Conservation (phyloP, 2,113 vertebrate species). For the Myotis lucifugus region DNA sequence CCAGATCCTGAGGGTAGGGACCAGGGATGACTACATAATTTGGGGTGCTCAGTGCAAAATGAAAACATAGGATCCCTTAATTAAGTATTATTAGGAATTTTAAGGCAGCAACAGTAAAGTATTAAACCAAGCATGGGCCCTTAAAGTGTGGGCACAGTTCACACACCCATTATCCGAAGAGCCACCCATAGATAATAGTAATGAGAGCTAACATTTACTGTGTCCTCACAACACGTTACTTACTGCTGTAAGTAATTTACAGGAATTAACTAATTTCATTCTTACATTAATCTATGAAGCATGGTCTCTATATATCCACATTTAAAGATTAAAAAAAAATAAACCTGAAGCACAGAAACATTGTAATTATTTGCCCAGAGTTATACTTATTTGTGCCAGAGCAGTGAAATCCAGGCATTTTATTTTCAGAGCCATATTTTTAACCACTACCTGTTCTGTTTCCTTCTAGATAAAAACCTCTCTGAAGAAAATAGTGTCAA, state of each 20-base stretch:
- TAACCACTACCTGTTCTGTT: not conserved
- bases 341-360: not conserved
- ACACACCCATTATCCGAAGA: not conserved
- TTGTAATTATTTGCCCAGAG: not conserved
- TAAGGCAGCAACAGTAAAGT: not conserved
- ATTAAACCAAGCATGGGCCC: not conserved
- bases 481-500: not conserved
- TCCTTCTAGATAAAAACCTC: not conserved
- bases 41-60: not conserved
- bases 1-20: not conserved
- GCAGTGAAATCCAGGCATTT: not conserved
- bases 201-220: not conserved
- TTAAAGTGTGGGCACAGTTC: not conserved
- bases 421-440: not conserved
- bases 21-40: not conserved
- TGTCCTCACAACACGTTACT: not conserved
- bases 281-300: not conserved
- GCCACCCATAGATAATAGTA: no score
- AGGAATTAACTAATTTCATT: not conserved
- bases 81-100: not conserved
- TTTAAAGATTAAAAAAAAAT: not conserved
- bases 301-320: not conserved
- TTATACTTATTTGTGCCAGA: not conserved
- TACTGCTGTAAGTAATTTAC: not conserved
- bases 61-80: not conserved